Evolutionary conservation across 2,797 vertebrate genomes (phyloP).

Genomic region (Sarcoramphus papa): DNA sequence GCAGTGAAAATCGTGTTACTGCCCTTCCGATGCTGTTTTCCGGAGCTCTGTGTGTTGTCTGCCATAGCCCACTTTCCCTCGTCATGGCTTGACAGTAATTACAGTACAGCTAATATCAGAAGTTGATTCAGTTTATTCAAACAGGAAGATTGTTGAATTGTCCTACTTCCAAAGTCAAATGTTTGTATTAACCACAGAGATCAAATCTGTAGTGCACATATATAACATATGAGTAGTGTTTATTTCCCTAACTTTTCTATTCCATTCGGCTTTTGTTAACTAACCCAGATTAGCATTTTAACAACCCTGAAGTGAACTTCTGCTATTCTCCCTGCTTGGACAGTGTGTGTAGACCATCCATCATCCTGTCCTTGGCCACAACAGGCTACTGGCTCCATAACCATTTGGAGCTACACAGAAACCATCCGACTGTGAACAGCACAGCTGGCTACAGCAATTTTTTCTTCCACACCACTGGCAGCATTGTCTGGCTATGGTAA

Average conservation of each 20-base stretch:
- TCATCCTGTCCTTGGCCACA: slow-evolving; percentile 82
- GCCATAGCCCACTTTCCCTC: background rate
- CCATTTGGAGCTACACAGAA: slow-evolving; percentile 75
- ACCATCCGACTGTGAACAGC: slow-evolving; percentile 80
- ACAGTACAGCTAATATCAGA: slow-evolving; percentile 13
- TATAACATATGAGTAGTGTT: slow-evolving; percentile 39
- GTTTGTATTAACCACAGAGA: slow-evolving; percentile 33
- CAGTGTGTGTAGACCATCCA: slow-evolving; percentile 77
- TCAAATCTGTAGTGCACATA: slow-evolving; percentile 30
- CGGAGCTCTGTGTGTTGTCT: background rate
- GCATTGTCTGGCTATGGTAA: slow-evolving; percentile 82
- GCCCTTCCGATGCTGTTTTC: slow-evolving; percentile 11
- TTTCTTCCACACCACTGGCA: slow-evolving; percentile 79
- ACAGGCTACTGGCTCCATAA: slow-evolving; percentile 78
- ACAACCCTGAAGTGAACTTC: slow-evolving; percentile 81
- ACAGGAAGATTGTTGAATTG: slow-evolving; percentile 19
- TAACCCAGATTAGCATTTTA: slow-evolving; percentile 83
- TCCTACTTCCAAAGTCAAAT: slow-evolving; percentile 40
- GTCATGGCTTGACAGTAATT: background rate
- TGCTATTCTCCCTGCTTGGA: slow-evolving; percentile 75
- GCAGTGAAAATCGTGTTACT: slow-evolving; percentile 7
- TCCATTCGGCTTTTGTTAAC: slow-evolving; percentile 74
- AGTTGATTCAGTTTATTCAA: slow-evolving; percentile 13
- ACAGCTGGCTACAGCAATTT: slow-evolving; percentile 84
- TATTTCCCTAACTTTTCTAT: slow-evolving; percentile 64